These are phyloP conservation scores for Synaphobranchus kaupii DNA, from an alignment of 2,797 vertebrate species.

Conservation along the genomic window DNA sequence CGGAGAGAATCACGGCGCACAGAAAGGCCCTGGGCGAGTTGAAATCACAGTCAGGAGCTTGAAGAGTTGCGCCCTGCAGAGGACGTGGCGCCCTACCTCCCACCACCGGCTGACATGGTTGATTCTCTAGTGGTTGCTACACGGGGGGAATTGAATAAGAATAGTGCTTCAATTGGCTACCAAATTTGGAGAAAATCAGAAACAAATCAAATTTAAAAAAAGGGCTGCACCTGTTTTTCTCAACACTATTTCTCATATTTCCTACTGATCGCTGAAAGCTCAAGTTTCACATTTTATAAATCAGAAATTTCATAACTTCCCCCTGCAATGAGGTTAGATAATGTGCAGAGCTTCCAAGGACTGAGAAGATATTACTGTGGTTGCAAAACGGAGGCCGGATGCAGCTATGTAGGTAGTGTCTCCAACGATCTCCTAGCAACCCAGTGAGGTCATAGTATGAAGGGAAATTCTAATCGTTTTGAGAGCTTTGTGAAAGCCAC, in stretches of 20 bases:
- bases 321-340: not conserved
- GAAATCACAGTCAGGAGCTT: too few relatives aligned
- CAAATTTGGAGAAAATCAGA: too few relatives aligned
- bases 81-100: too few relatives aligned
- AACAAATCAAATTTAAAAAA: too few relatives aligned
- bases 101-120: too few relatives aligned
- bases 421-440: slow-evolving; percentile 9
- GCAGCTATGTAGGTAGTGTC: not conserved
- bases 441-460: not conserved
- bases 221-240: not conserved
- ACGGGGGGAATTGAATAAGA: too few relatives aligned
- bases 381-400: slow-evolving; percentile 14
- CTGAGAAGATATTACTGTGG: slow-evolving; percentile 39
- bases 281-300: not conserved
- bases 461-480: not conserved
- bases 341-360: not conserved
- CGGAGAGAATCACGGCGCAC: too few relatives aligned
- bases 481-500: not conserved
- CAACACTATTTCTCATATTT: not conserved
- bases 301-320: not conserved
- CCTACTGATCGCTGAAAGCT: not conserved
- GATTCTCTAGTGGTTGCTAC: too few relatives aligned
- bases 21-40: too few relatives aligned
- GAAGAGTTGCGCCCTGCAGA: too few relatives aligned
- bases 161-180: too few relatives aligned